Evolutionary conservation across 2,888 invertebrate species (phyloP), one percentile per base, ranked within the genome.

Genomic region (Automeris io): DNA sequence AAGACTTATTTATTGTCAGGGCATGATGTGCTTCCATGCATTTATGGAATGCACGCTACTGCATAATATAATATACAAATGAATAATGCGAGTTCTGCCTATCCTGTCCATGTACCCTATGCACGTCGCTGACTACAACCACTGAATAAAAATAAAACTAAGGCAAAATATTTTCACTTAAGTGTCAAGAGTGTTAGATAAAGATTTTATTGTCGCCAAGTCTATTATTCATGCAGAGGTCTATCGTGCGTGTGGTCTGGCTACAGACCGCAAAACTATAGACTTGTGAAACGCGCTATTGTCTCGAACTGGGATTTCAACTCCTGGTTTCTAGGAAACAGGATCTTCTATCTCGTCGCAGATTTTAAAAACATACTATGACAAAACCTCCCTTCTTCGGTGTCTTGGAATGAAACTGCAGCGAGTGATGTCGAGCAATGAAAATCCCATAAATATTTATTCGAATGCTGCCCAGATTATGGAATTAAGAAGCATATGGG

Each of bases 161-260:
- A n/a, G n/a, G n/a, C n/a, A n/a, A n/a, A n/a, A n/a, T n/a, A n/a
- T n/a, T n/a, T n/a, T n/a, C n/a, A n/a, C n/a, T n/a, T n/a, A n/a
- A n/a, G n/a, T n/a, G n/a, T n/a, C n/a, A n/a, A n/a, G n/a, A n/a
- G n/a, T n/a, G n/a, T n/a, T n/a, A 6, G 8, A 29, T n/a, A 13
- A 29, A 29, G 7, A 29, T 29, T 29, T 29, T 7, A 29, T 29
- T 29, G 29, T 29, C 8, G 3, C 16, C 29, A 8, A 16, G n/a
- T 29, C 16, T 29, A 29, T 29, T 29, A 29, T 29, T n/a, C 13
- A 16, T 9, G 29, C n/a, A 7, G 29, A 11, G 13, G 35, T 39
- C 35, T 25, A 35, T 9, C 35, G 29, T 31, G 41, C 35, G 44
- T 37, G 45, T 45, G 45, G 45, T 45, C 44, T 18, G 34, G 24